phyloP scores from a whole-genome alignment of 2,888 invertebrate species.

The Steinernema hermaphroditum region DNA sequence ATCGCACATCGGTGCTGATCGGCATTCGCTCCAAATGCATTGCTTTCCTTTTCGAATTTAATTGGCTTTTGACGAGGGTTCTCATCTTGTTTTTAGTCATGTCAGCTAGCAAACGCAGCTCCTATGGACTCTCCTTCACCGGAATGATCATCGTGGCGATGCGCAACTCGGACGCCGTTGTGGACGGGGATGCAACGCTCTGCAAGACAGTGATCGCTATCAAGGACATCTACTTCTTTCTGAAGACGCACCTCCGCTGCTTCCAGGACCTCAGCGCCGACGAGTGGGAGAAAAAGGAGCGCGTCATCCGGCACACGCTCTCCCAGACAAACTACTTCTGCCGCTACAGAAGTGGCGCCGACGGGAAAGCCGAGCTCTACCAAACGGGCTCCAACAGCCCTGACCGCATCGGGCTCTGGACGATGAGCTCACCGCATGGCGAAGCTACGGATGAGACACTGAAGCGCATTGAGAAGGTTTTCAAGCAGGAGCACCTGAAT shows the following conservation, averaged over 20 bases:
- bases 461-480: not conserved
- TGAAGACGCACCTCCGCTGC: not conserved
- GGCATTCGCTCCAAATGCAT: too few species aligned
- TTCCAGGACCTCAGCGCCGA: not conserved
- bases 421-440: not conserved
- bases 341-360: not conserved
- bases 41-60: too few species aligned
- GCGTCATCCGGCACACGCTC: slow-evolving; percentile 22
- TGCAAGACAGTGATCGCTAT: not conserved
- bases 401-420: not conserved
- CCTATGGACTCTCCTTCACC: not conserved
- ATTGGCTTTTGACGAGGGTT: too few species aligned
- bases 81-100: too few species aligned
- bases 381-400: not conserved
- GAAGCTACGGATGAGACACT: not conserved
- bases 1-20: too few species aligned
- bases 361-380: not conserved
- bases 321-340: slow-evolving; percentile 12
- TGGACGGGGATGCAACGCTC: not conserved
- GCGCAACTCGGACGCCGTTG: not conserved
- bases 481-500: not conserved
- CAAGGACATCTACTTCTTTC: slow-evolving; percentile 19
- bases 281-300: not conserved
- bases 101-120: too few species aligned
- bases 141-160: slow-evolving; percentile 8